Evolutionary conservation across 1,140 invertebrate species (phyloP), one percentile per base, ranked within the genome.

Genomic region (Diorhabda carinulata): DNA sequence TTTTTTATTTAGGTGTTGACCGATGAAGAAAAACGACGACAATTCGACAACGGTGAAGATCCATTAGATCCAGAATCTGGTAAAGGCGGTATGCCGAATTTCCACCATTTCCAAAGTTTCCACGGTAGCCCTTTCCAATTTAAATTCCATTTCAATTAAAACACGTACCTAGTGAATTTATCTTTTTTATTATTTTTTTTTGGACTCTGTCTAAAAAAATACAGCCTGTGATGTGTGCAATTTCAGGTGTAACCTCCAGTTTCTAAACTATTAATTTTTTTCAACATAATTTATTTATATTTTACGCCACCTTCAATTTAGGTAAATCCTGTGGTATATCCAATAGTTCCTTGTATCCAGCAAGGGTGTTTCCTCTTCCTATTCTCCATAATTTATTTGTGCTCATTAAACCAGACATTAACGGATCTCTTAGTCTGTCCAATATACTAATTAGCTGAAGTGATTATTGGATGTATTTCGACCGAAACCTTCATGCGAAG

Each of bases 1-100:
- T 25, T 25, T 25, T 69, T 72, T 42, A 76, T 76, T 4, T 75
- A 86, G 84, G 85, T 91, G 44, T 84, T 92, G 2, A 91, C 91
- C 25, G 90, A 91, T 83, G 85, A 90, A 78, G 95, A 98, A 79
- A 98, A 98, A 83, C 85, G 97, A 71, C 86, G 89, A 69, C 94
- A 95, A 80, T 99, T 95, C 82, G 97, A 99, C 83, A 86, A 88
- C 73, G 98, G 98, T 64, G 91, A 95, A 77, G 98, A 99, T 89
- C 98, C 98, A 0, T 83, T 99, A 58, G 98, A 99, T 85, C 97
- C 97, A 0, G 97, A 99, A 82, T 87, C 89, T 4, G 82, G 83
- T 25, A 80, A 79, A 76, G 89, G 90, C 57, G 93, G 92, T 76
- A 92, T 92, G 84, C 92, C 93, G 71, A 77, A 78, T 68, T 73